Conservation (phyloP, 2,888 invertebrate genomes). For the Microctonus hyperodae region DNA sequence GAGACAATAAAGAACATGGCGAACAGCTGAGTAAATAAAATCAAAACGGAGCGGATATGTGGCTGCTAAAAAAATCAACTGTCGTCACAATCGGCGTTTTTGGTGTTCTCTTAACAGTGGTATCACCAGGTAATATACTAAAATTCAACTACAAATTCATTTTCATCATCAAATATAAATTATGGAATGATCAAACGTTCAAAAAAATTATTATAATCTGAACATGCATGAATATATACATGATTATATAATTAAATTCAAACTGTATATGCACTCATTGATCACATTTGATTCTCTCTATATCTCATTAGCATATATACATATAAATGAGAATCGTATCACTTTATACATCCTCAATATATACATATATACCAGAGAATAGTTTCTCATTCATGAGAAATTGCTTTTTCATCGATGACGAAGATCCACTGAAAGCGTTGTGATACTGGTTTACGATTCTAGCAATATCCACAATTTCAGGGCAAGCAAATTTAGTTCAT, state of each 20-base stretch:
- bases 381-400: slow-evolving; percentile 20
- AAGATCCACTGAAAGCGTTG: slow-evolving; percentile 23
- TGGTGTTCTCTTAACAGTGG: slow-evolving; percentile 21
- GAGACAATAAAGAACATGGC: slow-evolving; percentile 23
- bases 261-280: background rate
- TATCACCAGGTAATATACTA: slow-evolving; percentile 25
- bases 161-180: background rate
- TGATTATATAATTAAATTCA: background rate
- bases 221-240: background rate
- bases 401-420: slow-evolving; percentile 20
- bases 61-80: slow-evolving; percentile 25
- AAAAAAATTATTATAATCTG: background rate
- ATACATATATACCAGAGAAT: background rate
- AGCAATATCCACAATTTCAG: slow-evolving; percentile 24
- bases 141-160: background rate
- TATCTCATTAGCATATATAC: background rate
- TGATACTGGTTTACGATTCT: slow-evolving; percentile 10
- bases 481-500: slow-evolving; percentile 29
- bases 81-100: slow-evolving; percentile 25
- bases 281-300: background rate
- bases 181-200: background rate
- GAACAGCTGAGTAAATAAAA: slow-evolving; percentile 22
- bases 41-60: slow-evolving; percentile 28
- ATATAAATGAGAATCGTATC: background rate
- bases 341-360: background rate